Base-by-base conservation (phyloP, 2,888 invertebrate species). In the Schizotus pectinicornis region DNA sequence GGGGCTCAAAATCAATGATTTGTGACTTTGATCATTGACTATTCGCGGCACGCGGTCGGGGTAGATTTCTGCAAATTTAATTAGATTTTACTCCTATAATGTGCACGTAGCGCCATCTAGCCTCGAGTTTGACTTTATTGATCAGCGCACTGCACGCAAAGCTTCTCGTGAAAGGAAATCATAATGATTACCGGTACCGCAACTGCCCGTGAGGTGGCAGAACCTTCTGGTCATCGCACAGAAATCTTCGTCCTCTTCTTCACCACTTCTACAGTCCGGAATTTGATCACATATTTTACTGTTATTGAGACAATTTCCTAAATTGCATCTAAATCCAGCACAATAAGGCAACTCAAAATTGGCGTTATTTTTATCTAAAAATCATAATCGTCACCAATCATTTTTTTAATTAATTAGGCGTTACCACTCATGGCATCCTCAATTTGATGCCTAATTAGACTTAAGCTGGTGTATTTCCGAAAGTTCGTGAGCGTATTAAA, bases 281-380 rank as follows among this genome's bases (percentile, higher is more conserved):
- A 87, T 80, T 0, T 88, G 89, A 73, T 93, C 84, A 73, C 92
- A 92, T 8, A 89, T 77, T 57, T 84, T 79, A 6, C 78, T 72
- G 56, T 82, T 74, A 1, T 81, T 70, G 35, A 92, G 72, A 74
- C 93, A 93, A 33, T 83, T 77, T 0, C 93, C 93, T 48, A 89
- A 78, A 11, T 83, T 80, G 75, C 93, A 94, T 50, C 90, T 83
- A 47, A 84, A 74, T 34, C 88, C 85, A 47, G 83, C 71, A 70
- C 92, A 92, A 9, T 67, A 59, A 14, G 79, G 62, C 6, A 58
- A 39, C 35, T 45, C 47, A 0, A 46, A 31, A 38, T 46, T 32
- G n/a, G 37, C 6, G 12, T 56, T 43, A 14, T 38, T 43, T 35
- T 45, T 51, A 42, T 56, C 65, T 65, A 45, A 50, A 62, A 62